A percentile compares a stretch with the other conserved stretches of the same genome.
These are phyloP conservation scores for Riparia riparia DNA, from an alignment of 2,113 vertebrate genomes.

Conservation along the genomic window DNA sequence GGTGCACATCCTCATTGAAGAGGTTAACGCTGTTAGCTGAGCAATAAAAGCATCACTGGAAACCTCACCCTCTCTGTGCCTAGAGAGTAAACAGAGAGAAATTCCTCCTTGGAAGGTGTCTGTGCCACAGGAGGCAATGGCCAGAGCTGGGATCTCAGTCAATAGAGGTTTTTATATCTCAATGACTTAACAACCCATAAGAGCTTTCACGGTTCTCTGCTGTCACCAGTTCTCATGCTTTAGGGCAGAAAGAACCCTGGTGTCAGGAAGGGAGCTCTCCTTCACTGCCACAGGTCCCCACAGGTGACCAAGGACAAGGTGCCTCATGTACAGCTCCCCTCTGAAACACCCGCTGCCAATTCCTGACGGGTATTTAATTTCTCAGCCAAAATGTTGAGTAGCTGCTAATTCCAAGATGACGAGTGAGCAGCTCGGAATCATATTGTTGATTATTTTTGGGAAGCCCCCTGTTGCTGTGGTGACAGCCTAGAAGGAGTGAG, in stretches of 20 bases:
- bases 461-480: background rate
- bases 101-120: background rate
- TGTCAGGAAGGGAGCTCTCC: background rate
- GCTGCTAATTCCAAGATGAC: background rate
- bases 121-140: background rate
- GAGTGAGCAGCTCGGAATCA: fast-evolving
- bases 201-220: background rate
- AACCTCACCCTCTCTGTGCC: background rate
- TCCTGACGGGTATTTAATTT: background rate
- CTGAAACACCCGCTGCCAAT: background rate
- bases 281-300: background rate
- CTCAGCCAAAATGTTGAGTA: background rate
- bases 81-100: background rate
- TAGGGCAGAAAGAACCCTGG: background rate
- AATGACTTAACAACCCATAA: background rate
- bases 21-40: background rate
- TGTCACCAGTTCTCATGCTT: background rate
- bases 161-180: background rate
- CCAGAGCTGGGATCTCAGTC: background rate
- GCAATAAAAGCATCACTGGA: background rate
- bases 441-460: background rate
- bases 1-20: background rate
- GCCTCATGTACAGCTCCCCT: background rate
- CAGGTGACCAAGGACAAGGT: background rate
- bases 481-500: background rate